phyloP scores from a whole-genome alignment of 2,113 vertebrate species.

The Tauraco erythrolophus region DNA sequence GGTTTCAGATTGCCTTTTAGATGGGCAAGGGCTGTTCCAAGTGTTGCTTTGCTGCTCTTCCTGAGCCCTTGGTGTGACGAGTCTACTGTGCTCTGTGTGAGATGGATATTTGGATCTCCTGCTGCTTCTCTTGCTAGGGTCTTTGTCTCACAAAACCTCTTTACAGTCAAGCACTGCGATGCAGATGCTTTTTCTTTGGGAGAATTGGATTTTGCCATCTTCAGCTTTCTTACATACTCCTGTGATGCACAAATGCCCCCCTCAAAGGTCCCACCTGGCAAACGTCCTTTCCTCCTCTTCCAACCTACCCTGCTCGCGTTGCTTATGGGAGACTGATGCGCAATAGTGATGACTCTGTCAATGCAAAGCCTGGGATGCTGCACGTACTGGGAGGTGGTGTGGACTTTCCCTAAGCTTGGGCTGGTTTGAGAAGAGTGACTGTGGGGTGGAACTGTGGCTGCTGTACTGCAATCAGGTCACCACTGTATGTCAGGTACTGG shows the following conservation, averaged over 20 bases:
- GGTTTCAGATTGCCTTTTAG: neutral
- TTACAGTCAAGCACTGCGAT: neutral
- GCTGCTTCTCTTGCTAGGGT: neutral
- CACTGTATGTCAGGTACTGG: accelerated
- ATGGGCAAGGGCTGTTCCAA: neutral
- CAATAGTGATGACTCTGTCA: accelerated
- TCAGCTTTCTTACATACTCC: neutral
- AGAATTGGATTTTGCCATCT: neutral
- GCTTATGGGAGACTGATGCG: neutral
- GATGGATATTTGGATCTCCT: neutral
- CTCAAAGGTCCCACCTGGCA: neutral
- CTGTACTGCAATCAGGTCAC: neutral
- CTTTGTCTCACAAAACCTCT: neutral
- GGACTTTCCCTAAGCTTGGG: too few relatives aligned
- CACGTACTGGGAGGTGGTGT: accelerated
- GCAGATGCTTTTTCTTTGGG: neutral
- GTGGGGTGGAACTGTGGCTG: accelerated
- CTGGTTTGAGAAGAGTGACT: neutral
- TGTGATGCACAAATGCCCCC: neutral
- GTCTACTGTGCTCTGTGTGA: neutral
- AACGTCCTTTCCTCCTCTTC: neutral
- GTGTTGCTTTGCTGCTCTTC: neutral
- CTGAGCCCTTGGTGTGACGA: neutral
- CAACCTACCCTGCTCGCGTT: neutral
- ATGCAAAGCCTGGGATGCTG: too few relatives aligned